Percentiles rank a stretch among this genome's conserved stretches.
Evolutionary conservation across 2,797 vertebrate genomes (phyloP).

Genomic region (Austrolebias charrua): DNA sequence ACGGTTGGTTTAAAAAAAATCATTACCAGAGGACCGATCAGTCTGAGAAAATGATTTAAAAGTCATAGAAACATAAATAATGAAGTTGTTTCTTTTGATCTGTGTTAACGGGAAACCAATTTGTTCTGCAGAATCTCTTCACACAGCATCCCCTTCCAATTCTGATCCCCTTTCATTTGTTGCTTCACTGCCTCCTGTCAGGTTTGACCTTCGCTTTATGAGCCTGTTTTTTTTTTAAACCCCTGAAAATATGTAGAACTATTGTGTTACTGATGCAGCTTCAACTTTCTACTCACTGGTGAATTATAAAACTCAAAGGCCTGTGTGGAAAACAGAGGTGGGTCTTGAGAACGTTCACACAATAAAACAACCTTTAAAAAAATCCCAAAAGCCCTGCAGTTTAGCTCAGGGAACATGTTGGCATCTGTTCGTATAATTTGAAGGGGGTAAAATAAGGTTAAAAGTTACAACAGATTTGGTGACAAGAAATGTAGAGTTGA

Average conservation of each 20-base stretch:
- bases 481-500: too few relatives aligned
- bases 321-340: not conserved
- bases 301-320: not conserved
- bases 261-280: not conserved
- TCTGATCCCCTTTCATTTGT: conserved; percentile 5
- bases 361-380: not conserved
- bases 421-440: too few relatives aligned
- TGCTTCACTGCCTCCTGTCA: conserved; percentile 28
- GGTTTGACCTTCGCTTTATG: conserved; percentile 26
- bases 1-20: conserved; percentile 61
- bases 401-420: too few relatives aligned
- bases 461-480: too few relatives aligned
- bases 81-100: conserved; percentile 43
- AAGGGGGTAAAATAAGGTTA: too few relatives aligned
- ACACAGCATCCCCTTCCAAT: not conserved
- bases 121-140: conserved; percentile 17
- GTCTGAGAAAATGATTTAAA: conserved; percentile 68
- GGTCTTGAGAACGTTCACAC: not conserved
- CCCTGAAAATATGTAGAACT: not conserved
- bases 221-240: not conserved
- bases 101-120: conserved; percentile 63
- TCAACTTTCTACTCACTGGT: not conserved
- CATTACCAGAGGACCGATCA: conserved; percentile 53
- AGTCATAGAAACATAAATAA: conserved; percentile 72
- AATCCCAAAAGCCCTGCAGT: too few relatives aligned